Percentiles rank a stretch among this genome's conserved stretches.
Evolutionary conservation across 2,113 vertebrate species (phyloP).

Genomic region (Ovibos moschatus): DNA sequence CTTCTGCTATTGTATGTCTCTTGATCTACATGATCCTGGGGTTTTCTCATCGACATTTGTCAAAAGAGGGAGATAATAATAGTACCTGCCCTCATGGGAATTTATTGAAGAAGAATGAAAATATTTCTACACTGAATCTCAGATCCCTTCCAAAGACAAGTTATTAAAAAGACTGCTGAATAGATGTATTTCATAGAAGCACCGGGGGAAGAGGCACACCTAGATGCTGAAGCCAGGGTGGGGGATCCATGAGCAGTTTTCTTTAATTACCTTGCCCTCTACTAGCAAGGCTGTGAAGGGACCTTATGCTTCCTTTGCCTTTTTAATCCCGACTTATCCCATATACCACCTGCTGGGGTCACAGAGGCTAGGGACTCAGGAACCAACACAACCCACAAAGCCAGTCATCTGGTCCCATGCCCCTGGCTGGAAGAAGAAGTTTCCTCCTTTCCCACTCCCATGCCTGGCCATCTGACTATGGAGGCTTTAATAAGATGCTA

Average conservation of each 20-base stretch:
- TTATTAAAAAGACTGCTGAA: not conserved
- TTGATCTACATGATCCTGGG: not conserved
- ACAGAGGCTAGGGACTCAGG: not conserved
- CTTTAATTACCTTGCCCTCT: not conserved
- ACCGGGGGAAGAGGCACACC: accelerated
- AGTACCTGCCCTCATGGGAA: not conserved
- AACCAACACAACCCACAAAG: not conserved
- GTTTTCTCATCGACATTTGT: not conserved
- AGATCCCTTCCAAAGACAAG: not conserved
- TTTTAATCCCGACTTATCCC: not conserved
- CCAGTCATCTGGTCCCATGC: not conserved
- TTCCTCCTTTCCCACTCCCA: not conserved
- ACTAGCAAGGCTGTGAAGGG: not conserved
- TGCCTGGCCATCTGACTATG: not conserved
- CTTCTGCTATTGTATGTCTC: not conserved
- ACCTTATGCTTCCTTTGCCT: not conserved
- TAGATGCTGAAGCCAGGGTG: not conserved
- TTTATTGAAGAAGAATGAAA: not conserved
- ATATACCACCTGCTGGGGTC: not conserved
- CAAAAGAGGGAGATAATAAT: not conserved
- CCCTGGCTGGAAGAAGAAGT: not conserved
- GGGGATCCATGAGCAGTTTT: not conserved
- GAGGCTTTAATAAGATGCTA: not conserved
- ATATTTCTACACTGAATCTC: not conserved
- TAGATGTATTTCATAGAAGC: not conserved